Conservation (phyloP, 2,888 invertebrate genomes). For the Hoplodrina ambigua region DNA sequence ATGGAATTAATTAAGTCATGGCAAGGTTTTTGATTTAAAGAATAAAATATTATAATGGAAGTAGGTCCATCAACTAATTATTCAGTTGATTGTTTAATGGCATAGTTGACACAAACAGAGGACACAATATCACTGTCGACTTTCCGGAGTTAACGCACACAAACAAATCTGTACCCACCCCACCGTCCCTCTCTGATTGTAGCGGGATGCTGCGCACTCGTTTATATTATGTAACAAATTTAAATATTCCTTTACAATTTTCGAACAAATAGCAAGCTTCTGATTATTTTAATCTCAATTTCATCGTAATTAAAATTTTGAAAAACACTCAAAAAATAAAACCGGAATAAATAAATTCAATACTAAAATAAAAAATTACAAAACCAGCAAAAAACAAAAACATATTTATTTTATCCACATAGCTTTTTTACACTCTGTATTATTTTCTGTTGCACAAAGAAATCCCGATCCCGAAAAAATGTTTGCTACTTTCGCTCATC, state of each 20-base stretch:
- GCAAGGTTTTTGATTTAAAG: neutral
- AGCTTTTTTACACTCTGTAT: conserved; percentile 37
- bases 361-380: conserved; percentile 5
- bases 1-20: neutral
- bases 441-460: conserved; percentile 51
- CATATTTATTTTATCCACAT: conserved; percentile 9
- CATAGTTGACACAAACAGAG: conserved; percentile 29
- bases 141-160: conserved; percentile 60
- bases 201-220: conserved; percentile 73
- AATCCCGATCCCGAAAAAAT: conserved; percentile 23
- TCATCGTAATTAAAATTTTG: neutral
- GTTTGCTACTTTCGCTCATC: conserved; percentile 48
- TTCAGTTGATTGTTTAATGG: conserved; percentile 2
- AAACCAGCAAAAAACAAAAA: conserved; percentile 7
- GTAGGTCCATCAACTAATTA: neutral
- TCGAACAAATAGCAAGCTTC: neutral
- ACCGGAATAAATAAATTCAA: neutral
- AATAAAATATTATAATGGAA: conserved; percentile 1
- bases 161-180: conserved; percentile 64
- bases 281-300: neutral
- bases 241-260: conserved; percentile 27
- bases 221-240: conserved; percentile 70
- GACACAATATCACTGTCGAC: conserved; percentile 40
- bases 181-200: conserved; percentile 60
- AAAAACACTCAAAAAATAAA: neutral